Conservation (phyloP, 2,113 vertebrate genomes). For the Sciurus niger region DNA sequence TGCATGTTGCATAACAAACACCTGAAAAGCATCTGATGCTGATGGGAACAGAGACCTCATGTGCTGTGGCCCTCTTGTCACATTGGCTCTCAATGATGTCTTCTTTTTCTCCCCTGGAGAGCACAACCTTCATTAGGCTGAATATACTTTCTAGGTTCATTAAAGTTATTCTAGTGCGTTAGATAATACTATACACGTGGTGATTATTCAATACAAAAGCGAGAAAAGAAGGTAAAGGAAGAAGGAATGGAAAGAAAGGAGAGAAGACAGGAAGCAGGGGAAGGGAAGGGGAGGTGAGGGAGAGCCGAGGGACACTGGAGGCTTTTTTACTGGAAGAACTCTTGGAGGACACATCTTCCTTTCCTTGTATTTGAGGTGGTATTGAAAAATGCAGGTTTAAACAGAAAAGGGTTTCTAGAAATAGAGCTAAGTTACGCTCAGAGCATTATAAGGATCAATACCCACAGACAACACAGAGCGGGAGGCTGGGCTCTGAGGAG, state of each 20-base stretch:
- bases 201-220: not conserved
- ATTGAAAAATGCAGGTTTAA: not conserved
- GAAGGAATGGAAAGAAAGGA: not conserved
- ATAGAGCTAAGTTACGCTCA: not conserved
- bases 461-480: not conserved
- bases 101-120: not conserved
- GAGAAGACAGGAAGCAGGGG: not conserved
- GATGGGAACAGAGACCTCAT: not conserved
- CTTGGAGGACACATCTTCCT: not conserved
- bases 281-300: too few species aligned
- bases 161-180: not conserved
- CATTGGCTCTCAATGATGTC: too few species aligned
- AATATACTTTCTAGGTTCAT: not conserved
- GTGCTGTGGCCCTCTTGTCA: too few species aligned
- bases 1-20: too few species aligned
- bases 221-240: not conserved
- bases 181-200: not conserved
- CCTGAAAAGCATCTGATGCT: not conserved
- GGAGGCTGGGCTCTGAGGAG: not conserved
- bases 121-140: not conserved
- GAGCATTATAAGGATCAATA: not conserved
- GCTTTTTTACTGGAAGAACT: not conserved
- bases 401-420: too few species aligned
- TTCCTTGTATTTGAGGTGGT: not conserved
- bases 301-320: accelerated